Percentiles rank a stretch among this genome's conserved stretches.
Evolutionary conservation across 2,797 vertebrate genomes (phyloP).

Genomic region (Epinephelus malabaricus): DNA sequence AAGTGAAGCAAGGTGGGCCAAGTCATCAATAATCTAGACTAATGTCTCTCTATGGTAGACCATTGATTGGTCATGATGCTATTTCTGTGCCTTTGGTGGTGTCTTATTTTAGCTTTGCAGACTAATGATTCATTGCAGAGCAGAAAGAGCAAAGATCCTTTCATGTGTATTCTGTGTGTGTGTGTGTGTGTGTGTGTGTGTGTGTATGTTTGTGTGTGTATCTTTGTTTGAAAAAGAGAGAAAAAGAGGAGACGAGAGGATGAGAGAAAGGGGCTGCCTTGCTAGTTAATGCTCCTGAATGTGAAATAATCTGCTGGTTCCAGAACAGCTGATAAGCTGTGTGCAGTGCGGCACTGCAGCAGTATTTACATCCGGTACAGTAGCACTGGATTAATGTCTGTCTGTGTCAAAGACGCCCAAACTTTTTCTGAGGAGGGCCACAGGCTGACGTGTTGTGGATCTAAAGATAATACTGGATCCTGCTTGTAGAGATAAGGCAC

Average conservation of each 20-base stretch:
- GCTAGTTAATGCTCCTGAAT: conserved; percentile 59
- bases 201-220: not conserved
- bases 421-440: conserved; percentile 31
- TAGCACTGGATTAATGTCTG: conserved; percentile 49
- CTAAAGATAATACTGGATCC: conserved; percentile 12
- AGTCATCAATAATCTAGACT: conserved; percentile 71
- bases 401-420: conserved; percentile 30
- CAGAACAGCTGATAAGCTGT: conserved; percentile 60
- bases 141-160: conserved; percentile 57
- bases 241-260: conserved; percentile 28
- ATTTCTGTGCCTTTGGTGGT: conserved; percentile 68
- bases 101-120: conserved; percentile 76
- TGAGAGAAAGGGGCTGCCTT: conserved; percentile 24
- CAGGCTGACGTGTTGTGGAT: conserved; percentile 27
- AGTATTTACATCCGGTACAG: conserved; percentile 41
- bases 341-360: conserved; percentile 73
- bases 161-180: conserved; percentile 53
- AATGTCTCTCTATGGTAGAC: conserved; percentile 55
- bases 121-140: conserved; percentile 71
- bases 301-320: conserved; percentile 73
- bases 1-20: conserved; percentile 44
- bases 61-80: conserved; percentile 75
- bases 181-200: conserved; percentile 17
- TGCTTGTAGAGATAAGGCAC: conserved; percentile 37
- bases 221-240: conserved; percentile 58